phyloP scores from a whole-genome alignment of 2,113 vertebrate species.

The Synodontis membranacea region DNA sequence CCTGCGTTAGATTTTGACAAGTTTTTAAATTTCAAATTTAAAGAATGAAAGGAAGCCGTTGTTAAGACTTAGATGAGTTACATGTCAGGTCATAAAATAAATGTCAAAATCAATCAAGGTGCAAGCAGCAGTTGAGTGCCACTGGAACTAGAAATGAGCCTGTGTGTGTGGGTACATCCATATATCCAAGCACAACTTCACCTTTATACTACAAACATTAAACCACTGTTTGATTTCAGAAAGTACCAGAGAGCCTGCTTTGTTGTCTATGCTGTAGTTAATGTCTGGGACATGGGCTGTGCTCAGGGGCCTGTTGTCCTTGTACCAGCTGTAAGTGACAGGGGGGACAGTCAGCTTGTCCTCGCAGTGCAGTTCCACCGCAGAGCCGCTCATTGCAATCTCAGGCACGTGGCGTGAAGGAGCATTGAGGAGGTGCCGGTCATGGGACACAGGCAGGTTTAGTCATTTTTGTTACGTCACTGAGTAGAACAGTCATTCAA shows the following conservation, averaged over 20 bases:
- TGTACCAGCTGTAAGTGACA: slow-evolving; percentile 88
- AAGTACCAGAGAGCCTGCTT: slow-evolving; percentile 86
- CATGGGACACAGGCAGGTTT: not conserved
- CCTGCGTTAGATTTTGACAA: slow-evolving; percentile 84
- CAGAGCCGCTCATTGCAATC: slow-evolving; percentile 79
- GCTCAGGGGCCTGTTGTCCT: slow-evolving; percentile 77
- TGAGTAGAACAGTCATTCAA: not conserved
- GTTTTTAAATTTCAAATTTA: slow-evolving; percentile 82
- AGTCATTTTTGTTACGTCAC: not conserved
- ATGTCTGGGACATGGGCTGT: slow-evolving; percentile 61
- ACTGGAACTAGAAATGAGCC: not conserved
- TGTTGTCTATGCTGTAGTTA: slow-evolving; percentile 79
- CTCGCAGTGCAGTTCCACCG: slow-evolving; percentile 83
- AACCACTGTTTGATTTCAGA: not conserved
- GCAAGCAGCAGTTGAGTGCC: not conserved
- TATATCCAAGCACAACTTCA: not conserved
- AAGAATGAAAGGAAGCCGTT: not conserved
- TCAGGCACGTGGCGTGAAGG: slow-evolving; percentile 83
- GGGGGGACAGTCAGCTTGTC: slow-evolving; percentile 85
- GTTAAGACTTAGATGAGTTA: not conserved
- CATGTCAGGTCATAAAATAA: not conserved
- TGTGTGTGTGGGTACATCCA: not conserved
- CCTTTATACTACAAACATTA: not conserved
- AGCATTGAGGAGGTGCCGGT: slow-evolving; percentile 81
- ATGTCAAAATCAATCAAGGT: not conserved